A percentile compares a stretch with the other conserved stretches of the same genome.
Conservation (phyloP, 1,140 invertebrate species). For the Drosophila parvula region DNA sequence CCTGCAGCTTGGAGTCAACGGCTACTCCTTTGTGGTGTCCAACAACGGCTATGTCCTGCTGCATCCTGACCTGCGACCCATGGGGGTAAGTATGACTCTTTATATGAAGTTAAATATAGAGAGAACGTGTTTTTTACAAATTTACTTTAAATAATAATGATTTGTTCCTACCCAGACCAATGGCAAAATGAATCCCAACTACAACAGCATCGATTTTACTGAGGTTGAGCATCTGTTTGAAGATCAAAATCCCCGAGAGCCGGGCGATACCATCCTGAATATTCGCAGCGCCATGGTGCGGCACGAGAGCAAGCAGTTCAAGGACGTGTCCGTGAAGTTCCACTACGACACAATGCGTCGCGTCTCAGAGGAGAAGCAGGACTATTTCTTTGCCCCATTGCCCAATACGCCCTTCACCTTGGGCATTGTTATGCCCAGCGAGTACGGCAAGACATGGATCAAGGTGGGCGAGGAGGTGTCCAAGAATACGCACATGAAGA, state of each 20-base stretch:
- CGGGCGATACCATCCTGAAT: constrained; percentile 85
- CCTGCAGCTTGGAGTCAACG: constrained; percentile 95
- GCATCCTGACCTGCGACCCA: constrained; percentile 90
- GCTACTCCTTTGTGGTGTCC: constrained; percentile 97
- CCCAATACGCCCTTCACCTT: constrained; percentile 93
- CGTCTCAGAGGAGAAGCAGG: constrained; percentile 90
- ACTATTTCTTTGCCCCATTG: constrained; percentile 93
- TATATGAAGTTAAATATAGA: background rate
- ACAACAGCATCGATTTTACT: constrained; percentile 97
- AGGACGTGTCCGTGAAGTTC: constrained; percentile 89
- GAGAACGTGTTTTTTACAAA: no score
- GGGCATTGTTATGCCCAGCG: constrained; percentile 90
- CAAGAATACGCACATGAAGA: constrained; percentile 87
- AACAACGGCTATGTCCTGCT: constrained; percentile 97
- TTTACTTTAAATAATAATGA: background rate
- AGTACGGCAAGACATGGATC: constrained; percentile 91
- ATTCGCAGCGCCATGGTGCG: constrained; percentile 91
- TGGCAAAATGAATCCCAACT: constrained; percentile 94
- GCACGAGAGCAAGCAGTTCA: constrained; percentile 87
- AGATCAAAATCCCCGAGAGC: constrained; percentile 84
- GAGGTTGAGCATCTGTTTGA: constrained; percentile 96
- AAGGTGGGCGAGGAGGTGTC: constrained; percentile 89
- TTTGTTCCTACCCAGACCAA: constrained; percentile 50
- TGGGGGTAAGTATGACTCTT: constrained; percentile 86
- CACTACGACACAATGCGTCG: constrained; percentile 93